These are phyloP conservation scores for Sorex maritimensis DNA, from an alignment of 2,797 vertebrate species.

Conservation along the genomic window DNA sequence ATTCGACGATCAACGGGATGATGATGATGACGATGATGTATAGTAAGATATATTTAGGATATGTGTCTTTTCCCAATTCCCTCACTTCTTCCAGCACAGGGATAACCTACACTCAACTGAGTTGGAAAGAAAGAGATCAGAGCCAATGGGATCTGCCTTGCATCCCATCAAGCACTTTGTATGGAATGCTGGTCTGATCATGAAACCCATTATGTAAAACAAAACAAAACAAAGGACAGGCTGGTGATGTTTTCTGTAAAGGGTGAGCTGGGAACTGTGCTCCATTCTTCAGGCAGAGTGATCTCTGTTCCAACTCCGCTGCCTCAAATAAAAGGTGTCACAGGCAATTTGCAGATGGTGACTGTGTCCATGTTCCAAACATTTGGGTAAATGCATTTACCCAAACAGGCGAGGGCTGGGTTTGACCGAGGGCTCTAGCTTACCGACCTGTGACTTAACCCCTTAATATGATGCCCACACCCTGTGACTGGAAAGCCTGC, in stretches of 20 bases:
- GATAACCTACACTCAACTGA: no score
- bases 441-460: background rate
- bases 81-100: background rate
- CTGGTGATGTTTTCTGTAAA: background rate
- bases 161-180: background rate
- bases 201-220: fast-evolving
- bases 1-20: no score
- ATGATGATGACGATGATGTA: no score
- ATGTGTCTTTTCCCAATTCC: no score
- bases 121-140: background rate
- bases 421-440: background rate
- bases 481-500: background rate
- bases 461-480: background rate
- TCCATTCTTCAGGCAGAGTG: background rate
- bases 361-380: background rate
- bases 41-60: no score
- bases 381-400: background rate
- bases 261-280: background rate
- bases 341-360: background rate
- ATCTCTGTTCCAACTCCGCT: background rate
- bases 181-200: background rate
- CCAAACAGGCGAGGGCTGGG: background rate
- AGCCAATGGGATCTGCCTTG: fast-evolving
- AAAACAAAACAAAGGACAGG: background rate
- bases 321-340: background rate